phyloP scores from a whole-genome alignment of 2,888 invertebrate species.

The Mellilla xanthometata region DNA sequence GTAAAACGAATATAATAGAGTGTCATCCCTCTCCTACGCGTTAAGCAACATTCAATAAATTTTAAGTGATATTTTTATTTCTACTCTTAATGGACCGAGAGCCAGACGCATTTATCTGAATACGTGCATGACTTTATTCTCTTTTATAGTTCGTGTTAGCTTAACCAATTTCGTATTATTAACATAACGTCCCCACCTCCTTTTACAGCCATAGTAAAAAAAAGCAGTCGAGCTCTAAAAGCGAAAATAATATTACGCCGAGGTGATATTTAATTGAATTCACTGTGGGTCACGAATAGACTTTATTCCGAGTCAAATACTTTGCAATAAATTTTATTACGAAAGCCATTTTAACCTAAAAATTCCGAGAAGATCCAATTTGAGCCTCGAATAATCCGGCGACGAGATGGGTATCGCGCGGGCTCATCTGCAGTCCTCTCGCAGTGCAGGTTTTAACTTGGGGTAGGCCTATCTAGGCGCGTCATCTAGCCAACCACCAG shows the following conservation, averaged over 20 bases:
- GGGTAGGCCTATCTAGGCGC: slow-evolving; percentile 29
- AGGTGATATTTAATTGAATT: slow-evolving; percentile 67
- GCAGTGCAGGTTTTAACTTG: slow-evolving; percentile 31
- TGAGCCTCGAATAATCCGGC: slow-evolving; percentile 67
- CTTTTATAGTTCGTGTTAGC: slow-evolving; percentile 34
- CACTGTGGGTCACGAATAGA: slow-evolving; percentile 61
- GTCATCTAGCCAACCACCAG: slow-evolving; percentile 27
- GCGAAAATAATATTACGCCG: slow-evolving; percentile 59
- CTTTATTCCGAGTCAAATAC: slow-evolving; percentile 65
- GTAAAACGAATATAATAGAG: slow-evolving; percentile 34
- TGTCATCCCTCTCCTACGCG: slow-evolving; percentile 34
- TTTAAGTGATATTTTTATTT: slow-evolving; percentile 37
- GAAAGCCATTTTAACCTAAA: slow-evolving; percentile 67
- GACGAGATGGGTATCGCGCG: slow-evolving; percentile 63
- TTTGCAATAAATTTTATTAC: slow-evolving; percentile 72
- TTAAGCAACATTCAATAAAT: slow-evolving; percentile 33
- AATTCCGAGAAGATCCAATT: slow-evolving; percentile 74
- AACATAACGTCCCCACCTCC: slow-evolving; percentile 36
- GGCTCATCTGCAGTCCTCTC: slow-evolving; percentile 36
- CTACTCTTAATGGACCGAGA: slow-evolving; percentile 32
- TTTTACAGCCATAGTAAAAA: slow-evolving; percentile 42
- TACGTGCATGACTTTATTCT: slow-evolving; percentile 36
- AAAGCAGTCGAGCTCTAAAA: slow-evolving; percentile 39
- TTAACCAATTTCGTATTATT: slow-evolving; percentile 33
- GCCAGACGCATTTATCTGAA: slow-evolving; percentile 37